Conservation (phyloP, 2,113 vertebrate species). For the Lycaon pictus region DNA sequence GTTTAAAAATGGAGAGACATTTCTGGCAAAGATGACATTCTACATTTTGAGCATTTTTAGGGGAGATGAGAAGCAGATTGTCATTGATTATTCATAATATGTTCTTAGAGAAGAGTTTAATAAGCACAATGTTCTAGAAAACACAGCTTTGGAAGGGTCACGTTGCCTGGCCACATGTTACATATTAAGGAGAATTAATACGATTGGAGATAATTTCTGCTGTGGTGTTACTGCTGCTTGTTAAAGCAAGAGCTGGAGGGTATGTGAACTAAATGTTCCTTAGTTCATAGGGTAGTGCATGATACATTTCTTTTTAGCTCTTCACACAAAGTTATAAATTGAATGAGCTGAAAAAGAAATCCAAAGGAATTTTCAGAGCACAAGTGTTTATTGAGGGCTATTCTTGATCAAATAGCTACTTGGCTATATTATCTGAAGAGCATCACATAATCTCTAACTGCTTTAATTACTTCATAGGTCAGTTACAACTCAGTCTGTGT, state of each 20-base stretch:
- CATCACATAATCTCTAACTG: slow-evolving; percentile 53
- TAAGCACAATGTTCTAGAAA: slow-evolving; percentile 59
- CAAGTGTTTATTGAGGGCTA: slow-evolving; percentile 47
- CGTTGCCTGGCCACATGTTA: slow-evolving; percentile 36
- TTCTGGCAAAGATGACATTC: slow-evolving; percentile 51
- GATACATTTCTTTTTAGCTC: slow-evolving; percentile 62
- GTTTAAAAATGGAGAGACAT: neutral
- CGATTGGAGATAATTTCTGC: neutral
- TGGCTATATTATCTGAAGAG: slow-evolving; percentile 69
- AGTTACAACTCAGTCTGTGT: slow-evolving; percentile 4
- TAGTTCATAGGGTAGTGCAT: slow-evolving; percentile 24
- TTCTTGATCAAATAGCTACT: slow-evolving; percentile 71
- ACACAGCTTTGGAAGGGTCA: slow-evolving; percentile 39
- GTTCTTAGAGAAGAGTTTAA: slow-evolving; percentile 67
- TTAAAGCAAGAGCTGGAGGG: slow-evolving; percentile 64
- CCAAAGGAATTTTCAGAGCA: slow-evolving; percentile 60
- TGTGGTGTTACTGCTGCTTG: slow-evolving; percentile 13
- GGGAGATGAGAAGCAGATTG: slow-evolving; percentile 24
- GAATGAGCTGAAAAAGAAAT: slow-evolving; percentile 70
- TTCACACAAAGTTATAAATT: slow-evolving; percentile 46
- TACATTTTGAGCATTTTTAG: slow-evolving; percentile 5
- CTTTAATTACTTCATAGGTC: slow-evolving; percentile 66
- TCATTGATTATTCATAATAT: slow-evolving; percentile 45
- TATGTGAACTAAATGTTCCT: slow-evolving; percentile 65
- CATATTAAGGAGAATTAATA: slow-evolving; percentile 54